These are phyloP conservation scores for Notothenia rossii DNA, from an alignment of 2,113 vertebrate genomes.

Conservation along the genomic window DNA sequence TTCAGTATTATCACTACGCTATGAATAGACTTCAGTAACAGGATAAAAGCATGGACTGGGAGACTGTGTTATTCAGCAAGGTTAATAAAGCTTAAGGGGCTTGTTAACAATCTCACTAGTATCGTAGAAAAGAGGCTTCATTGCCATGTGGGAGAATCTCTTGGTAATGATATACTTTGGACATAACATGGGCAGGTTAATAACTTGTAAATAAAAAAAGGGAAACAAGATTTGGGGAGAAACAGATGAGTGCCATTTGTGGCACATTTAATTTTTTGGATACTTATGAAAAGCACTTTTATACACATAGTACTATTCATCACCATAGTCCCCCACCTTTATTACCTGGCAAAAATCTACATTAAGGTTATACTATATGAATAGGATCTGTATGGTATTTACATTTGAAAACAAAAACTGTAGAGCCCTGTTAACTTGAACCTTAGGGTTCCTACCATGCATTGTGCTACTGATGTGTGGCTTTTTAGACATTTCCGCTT, in stretches of 20 bases:
- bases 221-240: neutral
- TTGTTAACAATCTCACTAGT: slow-evolving; percentile 29
- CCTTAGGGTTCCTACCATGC: slow-evolving; percentile 65
- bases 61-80: slow-evolving; percentile 35
- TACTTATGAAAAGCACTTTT: slow-evolving; percentile 75
- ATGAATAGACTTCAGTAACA: slow-evolving; percentile 57
- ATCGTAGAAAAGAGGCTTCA: slow-evolving; percentile 28
- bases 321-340: slow-evolving; percentile 52
- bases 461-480: slow-evolving; percentile 72
- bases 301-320: slow-evolving; percentile 70
- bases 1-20: slow-evolving; percentile 38
- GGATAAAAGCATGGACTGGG: slow-evolving; percentile 38
- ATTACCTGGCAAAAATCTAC: slow-evolving; percentile 76
- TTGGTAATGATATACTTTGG: slow-evolving; percentile 34
- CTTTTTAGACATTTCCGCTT: slow-evolving; percentile 67
- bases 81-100: slow-evolving; percentile 35
- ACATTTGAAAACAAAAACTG: slow-evolving; percentile 61
- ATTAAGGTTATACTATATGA: slow-evolving; percentile 79
- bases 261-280: slow-evolving; percentile 49
- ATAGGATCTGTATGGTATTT: slow-evolving; percentile 79
- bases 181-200: slow-evolving; percentile 26
- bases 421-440: slow-evolving; percentile 72
- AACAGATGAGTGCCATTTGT: slow-evolving; percentile 34
- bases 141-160: slow-evolving; percentile 31
- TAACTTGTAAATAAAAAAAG: slow-evolving; percentile 44